Conservation (phyloP, 2,797 vertebrate genomes). For the Cyprinella venusta region DNA sequence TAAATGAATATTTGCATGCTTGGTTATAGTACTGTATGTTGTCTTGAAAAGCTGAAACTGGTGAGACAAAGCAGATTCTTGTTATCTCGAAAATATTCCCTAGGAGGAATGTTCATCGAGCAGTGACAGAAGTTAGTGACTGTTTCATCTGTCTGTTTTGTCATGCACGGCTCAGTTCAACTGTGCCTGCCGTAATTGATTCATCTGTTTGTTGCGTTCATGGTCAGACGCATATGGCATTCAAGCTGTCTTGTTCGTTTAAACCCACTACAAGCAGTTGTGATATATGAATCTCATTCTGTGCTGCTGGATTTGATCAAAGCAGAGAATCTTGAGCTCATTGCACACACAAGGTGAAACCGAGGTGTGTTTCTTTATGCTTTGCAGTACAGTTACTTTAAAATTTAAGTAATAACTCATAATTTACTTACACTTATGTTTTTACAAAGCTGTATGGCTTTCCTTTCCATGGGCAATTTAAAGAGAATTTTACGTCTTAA, state of each 20-base stretch:
- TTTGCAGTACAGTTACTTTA: not conserved
- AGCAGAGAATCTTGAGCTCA: not conserved
- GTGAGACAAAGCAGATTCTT: not conserved
- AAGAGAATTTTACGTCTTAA: not conserved
- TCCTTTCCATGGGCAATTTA: not conserved
- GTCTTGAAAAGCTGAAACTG: not conserved
- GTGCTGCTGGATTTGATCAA: not conserved
- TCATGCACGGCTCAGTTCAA: slow-evolving; percentile 30
- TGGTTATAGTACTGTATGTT: not conserved
- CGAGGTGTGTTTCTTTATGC: slow-evolving; percentile 1
- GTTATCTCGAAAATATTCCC: slow-evolving; percentile 23
- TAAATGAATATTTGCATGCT: not conserved
- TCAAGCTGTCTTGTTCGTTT: slow-evolving; percentile 46
- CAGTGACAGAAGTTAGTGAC: slow-evolving; percentile 24
- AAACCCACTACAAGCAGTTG: slow-evolving; percentile 23
- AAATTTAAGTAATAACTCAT: not conserved
- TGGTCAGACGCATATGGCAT: slow-evolving; percentile 40
- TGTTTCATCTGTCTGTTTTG: slow-evolving; percentile 34
- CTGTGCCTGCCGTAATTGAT: slow-evolving; percentile 41
- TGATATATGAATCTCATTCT: slow-evolving; percentile 21
- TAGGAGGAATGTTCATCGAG: slow-evolving; percentile 8
- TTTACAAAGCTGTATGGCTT: not conserved
- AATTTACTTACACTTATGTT: not conserved
- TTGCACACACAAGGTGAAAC: not conserved
- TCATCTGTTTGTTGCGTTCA: slow-evolving; percentile 45